A percentile compares a stretch with the other conserved stretches of the same genome.
These are phyloP conservation scores for Psephotus haematonotus DNA, from an alignment of 2,113 vertebrate species.

Conservation along the genomic window DNA sequence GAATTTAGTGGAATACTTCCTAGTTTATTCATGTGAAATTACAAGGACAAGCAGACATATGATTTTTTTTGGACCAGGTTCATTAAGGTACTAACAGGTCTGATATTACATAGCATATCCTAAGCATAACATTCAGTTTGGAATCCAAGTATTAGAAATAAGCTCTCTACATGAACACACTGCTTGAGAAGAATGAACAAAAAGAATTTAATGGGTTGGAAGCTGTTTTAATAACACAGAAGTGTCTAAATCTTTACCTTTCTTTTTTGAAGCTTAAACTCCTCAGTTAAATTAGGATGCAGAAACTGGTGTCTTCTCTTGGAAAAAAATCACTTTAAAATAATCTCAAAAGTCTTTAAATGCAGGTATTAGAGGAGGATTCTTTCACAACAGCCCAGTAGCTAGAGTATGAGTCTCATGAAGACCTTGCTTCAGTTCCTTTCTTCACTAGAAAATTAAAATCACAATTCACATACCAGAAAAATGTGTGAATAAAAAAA, in stretches of 20 bases:
- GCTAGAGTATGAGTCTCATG: not conserved
- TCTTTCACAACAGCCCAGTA: not conserved
- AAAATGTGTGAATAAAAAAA: not conserved
- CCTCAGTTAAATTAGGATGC: not conserved
- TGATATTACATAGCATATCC: not conserved
- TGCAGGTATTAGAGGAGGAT: not conserved
- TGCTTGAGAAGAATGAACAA: not conserved
- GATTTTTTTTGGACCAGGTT: not conserved
- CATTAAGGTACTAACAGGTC: not conserved
- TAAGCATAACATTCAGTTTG: not conserved
- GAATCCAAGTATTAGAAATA: not conserved
- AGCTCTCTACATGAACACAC: not conserved
- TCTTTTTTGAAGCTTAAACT: not conserved
- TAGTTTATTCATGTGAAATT: not conserved
- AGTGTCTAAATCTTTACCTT: not conserved
- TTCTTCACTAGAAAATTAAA: not conserved
- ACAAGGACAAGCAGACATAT: not conserved
- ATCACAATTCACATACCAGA: not conserved
- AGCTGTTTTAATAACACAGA: not conserved
- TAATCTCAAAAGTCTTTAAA: not conserved
- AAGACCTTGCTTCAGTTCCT: not conserved
- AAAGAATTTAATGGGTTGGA: not conserved
- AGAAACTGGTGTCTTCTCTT: not conserved
- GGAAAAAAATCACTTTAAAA: not conserved
- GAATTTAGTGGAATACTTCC: not conserved